Conservation (phyloP, 2,113 vertebrate species). For the Poeciliopsis prolifica region DNA sequence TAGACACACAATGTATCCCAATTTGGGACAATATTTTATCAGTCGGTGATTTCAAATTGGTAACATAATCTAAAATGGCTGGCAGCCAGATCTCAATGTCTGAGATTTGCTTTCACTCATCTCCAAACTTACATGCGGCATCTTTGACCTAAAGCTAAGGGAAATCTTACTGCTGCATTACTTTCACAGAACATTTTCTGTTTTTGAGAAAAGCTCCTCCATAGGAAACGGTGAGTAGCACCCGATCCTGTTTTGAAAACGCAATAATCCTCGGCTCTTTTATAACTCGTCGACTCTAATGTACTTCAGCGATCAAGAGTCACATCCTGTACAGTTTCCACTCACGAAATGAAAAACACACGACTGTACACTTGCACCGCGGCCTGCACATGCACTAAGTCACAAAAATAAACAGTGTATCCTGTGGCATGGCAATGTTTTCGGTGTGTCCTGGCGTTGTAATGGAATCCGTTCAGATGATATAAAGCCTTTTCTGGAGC, state of each 20-base stretch:
- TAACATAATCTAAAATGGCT: no score
- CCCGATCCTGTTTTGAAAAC: conserved; percentile 6
- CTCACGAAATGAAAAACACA: conserved; percentile 74
- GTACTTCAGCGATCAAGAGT: background rate
- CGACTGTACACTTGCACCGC: conserved; percentile 70
- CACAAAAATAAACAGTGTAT: conserved; percentile 72
- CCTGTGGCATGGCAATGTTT: conserved; percentile 79
- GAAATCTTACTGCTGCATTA: background rate
- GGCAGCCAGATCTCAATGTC: no score
- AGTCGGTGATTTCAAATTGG: no score
- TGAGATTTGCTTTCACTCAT: background rate
- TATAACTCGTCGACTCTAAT: background rate
- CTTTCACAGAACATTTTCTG: background rate
- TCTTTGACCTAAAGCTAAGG: background rate
- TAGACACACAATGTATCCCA: background rate
- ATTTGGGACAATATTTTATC: background rate
- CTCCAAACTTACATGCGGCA: background rate
- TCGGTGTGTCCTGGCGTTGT: conserved; percentile 68
- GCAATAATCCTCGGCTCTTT: background rate
- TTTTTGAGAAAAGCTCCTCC: background rate
- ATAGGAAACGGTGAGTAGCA: background rate
- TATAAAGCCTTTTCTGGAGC: conserved; percentile 34
- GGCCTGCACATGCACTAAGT: conserved; percentile 65
- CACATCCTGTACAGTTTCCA: conserved; percentile 46
- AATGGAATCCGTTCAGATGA: conserved; percentile 14